Conservation (phyloP, 2,888 invertebrate genomes). For the Erebia aethiops region DNA sequence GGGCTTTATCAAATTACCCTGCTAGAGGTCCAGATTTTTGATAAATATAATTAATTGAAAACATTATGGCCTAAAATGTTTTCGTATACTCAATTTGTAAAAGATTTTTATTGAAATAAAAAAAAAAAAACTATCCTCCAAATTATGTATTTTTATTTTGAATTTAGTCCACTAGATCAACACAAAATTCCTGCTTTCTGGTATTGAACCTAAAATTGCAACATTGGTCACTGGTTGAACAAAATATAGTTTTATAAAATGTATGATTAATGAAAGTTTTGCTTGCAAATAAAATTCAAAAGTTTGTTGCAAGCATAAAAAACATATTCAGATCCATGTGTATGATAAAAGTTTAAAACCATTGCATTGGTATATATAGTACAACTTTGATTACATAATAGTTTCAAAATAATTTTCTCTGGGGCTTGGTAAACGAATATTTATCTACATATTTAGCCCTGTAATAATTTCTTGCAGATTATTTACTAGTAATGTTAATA, state of each 20-base stretch:
- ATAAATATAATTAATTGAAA: slow-evolving; percentile 9
- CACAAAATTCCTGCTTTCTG: slow-evolving; percentile 65
- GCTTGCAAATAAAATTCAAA: too few relatives aligned
- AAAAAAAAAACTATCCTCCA: slow-evolving; percentile 47
- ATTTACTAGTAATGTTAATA: too few relatives aligned
- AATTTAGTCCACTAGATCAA: slow-evolving; percentile 63
- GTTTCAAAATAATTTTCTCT: too few relatives aligned
- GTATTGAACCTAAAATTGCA: slow-evolving; percentile 61
- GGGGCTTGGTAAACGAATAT: too few relatives aligned
- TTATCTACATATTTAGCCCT: too few relatives aligned
- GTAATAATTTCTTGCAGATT: too few relatives aligned
- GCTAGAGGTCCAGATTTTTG: slow-evolving; percentile 68
- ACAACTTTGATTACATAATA: too few relatives aligned
- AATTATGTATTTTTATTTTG: slow-evolving; percentile 61
- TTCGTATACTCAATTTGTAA: too few relatives aligned
- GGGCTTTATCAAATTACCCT: slow-evolving; percentile 60
- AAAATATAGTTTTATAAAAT: neutral
- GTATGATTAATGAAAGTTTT: neutral
- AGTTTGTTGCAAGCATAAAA: too few relatives aligned
- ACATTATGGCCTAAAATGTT: neutral
- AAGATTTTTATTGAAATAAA: neutral
- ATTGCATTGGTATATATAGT: too few relatives aligned
- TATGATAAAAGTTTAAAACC: too few relatives aligned
- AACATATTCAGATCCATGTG: too few relatives aligned
- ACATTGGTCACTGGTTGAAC: neutral